Evolutionary conservation across 2,888 invertebrate genomes (phyloP), one percentile per base, ranked within the genome.

Genomic region (Caenorhabditis zanzibari): DNA sequence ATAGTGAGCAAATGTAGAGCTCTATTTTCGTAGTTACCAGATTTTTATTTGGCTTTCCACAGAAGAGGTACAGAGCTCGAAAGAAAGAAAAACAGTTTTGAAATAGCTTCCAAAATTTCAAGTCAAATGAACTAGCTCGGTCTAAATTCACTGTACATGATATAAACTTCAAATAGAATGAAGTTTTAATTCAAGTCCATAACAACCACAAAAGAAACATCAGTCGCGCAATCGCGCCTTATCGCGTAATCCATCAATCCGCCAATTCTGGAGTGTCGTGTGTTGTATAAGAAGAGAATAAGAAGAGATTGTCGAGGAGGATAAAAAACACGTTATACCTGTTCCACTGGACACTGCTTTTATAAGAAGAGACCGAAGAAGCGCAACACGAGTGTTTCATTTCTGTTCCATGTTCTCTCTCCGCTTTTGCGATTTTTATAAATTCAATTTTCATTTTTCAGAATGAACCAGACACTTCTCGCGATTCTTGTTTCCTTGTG

Each of bases 311-410:
- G 4, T 19, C 14, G 14, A 12, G 47, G 35, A 14, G 24, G 47
- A 26, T 49, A 76, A 76, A 69, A 77, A 77, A 77, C 77, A 77
- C 77, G 77, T 77, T 77, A 61, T 71, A 71, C 71, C 77, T 77
- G 77, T 71, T 77, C 63, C 41, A n/a, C 7, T 6, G 26, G 1
- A 9, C 54, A 24, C 63, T 2, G 38, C 10, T 38, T 6, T 10
- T 38, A 38, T 59, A 69, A 77, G 44, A 77, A 77, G 71, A 52
- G 71, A 68, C 77, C 69, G 44, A 77, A 77, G 71, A 52, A 77
- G 71, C 77, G 71, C 54, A 24, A 26, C 69, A 49, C 28, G 58
- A 24, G 12, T 68, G 69, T 38, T 76, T 52, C 61, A 76, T 41
- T 76, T 38, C 38, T 19, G 56, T 49, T 47, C 68, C 41, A 1